phyloP scores from a whole-genome alignment of 2,797 vertebrate genomes.

The Coregonus suidteri region DNA sequence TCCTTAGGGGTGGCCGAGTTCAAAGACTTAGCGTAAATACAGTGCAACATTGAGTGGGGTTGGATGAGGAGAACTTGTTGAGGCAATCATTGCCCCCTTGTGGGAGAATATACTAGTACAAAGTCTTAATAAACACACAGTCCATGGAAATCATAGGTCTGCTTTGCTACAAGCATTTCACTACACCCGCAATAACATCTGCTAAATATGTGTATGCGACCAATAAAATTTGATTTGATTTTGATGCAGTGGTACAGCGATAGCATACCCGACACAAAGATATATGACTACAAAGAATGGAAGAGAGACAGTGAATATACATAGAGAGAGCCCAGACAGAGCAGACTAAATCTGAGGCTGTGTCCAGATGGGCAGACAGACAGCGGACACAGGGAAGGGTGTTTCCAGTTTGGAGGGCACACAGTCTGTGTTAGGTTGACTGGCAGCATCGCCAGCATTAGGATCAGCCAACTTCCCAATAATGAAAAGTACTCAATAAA shows the following conservation, averaged over 20 bases:
- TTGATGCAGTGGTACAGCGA: too few species aligned
- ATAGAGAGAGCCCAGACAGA: not conserved
- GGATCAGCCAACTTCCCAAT: not conserved
- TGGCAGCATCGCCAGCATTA: not conserved
- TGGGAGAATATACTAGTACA: conserved; percentile 10
- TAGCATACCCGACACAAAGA: too few species aligned
- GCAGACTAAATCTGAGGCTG: not conserved
- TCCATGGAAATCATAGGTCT: not conserved
- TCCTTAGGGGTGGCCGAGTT: not conserved
- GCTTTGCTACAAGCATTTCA: too few species aligned
- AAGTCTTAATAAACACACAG: not conserved
- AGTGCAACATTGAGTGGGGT: not conserved
- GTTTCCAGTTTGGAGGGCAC: not conserved
- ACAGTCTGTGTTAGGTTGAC: not conserved
- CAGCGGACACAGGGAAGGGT: not conserved
- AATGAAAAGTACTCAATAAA: not conserved
- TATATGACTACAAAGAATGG: too few species aligned
- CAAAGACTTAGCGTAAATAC: not conserved
- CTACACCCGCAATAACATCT: too few species aligned
- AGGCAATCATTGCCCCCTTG: conserved; percentile 36
- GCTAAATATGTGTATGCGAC: too few species aligned
- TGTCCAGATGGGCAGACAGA: not conserved
- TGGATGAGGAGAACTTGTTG: not conserved
- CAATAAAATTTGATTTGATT: too few species aligned
- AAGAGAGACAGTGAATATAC: too few species aligned